These are phyloP conservation scores for Cryptoleucopteryx plumbea DNA, from an alignment of 2,113 vertebrate genomes.

Conservation along the genomic window DNA sequence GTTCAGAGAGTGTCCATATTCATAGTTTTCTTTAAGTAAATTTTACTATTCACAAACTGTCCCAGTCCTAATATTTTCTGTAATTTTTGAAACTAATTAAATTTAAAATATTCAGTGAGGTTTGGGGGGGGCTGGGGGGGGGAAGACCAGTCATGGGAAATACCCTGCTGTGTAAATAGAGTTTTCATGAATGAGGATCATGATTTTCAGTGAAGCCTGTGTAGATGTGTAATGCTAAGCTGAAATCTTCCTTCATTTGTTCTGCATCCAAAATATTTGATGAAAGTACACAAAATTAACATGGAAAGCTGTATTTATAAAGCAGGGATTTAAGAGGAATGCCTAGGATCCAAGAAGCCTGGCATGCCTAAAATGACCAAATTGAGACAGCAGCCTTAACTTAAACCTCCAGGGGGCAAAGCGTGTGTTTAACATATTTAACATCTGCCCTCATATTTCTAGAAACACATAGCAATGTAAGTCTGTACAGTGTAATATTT, in stretches of 20 bases:
- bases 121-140: background rate
- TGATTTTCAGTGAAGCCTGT: background rate
- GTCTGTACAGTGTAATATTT: constrained; percentile 65
- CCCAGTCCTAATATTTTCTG: background rate
- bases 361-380: constrained; percentile 70
- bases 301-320: constrained; percentile 57
- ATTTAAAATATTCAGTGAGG: background rate
- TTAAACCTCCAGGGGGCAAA: constrained; percentile 74
- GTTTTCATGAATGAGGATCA: constrained; percentile 28
- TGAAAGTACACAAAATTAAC: constrained; percentile 55
- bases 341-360: constrained; percentile 57
- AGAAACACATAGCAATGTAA: constrained; percentile 61
- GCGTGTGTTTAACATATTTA: constrained; percentile 74
- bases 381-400: constrained; percentile 71
- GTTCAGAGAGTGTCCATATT: background rate
- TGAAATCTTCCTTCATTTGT: constrained; percentile 45
- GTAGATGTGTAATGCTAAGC: constrained; percentile 3
- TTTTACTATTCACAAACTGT: background rate
- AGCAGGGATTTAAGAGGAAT: constrained; percentile 59
- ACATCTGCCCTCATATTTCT: constrained; percentile 78
- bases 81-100: background rate
- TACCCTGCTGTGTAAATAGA: constrained; percentile 41
- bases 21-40: background rate
- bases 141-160: background rate
- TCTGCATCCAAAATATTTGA: constrained; percentile 40